These are phyloP conservation scores for Pipistrellus pygmaeus DNA, from an alignment of 2,797 vertebrate genomes.

Conservation along the genomic window DNA sequence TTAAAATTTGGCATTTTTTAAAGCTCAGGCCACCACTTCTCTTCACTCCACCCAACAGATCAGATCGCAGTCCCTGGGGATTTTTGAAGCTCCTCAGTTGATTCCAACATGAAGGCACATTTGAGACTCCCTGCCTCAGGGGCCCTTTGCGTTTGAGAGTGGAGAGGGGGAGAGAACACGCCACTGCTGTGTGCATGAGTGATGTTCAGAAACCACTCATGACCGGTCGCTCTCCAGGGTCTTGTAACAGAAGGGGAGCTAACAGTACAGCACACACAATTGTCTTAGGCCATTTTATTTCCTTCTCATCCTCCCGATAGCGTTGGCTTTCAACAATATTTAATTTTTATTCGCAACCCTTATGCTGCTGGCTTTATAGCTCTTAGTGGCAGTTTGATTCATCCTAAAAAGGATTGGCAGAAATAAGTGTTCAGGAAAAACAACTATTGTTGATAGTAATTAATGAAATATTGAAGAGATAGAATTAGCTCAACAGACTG, in stretches of 20 bases:
- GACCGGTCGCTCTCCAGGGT: not conserved
- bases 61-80: not conserved
- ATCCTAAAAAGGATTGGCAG: not conserved
- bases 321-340: slow-evolving; percentile 75
- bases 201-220: slow-evolving; percentile 51
- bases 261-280: slow-evolving; percentile 52
- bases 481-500: not conserved
- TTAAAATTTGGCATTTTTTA: not conserved
- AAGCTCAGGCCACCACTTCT: not conserved
- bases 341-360: slow-evolving; percentile 75
- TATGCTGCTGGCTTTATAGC: slow-evolving; percentile 73
- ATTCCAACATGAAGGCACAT: not conserved
- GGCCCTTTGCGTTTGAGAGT: not conserved
- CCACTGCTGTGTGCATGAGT: not conserved
- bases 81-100: not conserved
- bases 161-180: not conserved
- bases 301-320: slow-evolving; percentile 57
- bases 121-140: not conserved
- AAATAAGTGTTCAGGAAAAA: not conserved
- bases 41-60: not conserved
- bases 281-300: slow-evolving; percentile 49
- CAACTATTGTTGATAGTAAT: slow-evolving; percentile 56
- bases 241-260: not conserved
- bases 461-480: not conserved
- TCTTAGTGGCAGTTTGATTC: slow-evolving; percentile 43